phyloP scores from a whole-genome alignment of 2,113 vertebrate species.

The Cinclus cinclus region DNA sequence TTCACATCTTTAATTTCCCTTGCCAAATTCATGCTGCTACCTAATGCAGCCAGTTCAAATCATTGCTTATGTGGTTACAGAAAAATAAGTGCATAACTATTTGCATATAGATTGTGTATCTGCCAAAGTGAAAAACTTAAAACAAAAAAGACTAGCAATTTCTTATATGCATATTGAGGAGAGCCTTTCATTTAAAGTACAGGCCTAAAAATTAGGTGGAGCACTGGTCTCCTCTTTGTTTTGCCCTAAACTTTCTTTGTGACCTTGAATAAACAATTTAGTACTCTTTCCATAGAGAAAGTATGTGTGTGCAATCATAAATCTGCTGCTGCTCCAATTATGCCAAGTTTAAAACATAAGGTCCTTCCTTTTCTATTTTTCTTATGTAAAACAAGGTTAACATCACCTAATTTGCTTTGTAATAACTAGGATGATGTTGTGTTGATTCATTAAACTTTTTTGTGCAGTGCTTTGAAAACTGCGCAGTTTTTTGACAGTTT shows the following conservation, averaged over 20 bases:
- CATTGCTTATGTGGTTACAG: background rate
- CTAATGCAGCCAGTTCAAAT: conserved; percentile 14
- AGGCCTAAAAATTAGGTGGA: conserved; percentile 5
- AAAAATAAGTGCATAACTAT: conserved; percentile 39
- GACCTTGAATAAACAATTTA: conserved; percentile 29
- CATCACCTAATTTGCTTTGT: background rate
- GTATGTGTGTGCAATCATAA: background rate
- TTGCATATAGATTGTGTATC: conserved; percentile 63
- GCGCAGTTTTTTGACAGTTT: conserved; percentile 24
- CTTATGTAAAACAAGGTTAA: conserved; percentile 14
- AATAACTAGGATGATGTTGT: background rate
- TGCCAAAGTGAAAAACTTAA: conserved; percentile 36
- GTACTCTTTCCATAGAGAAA: background rate
- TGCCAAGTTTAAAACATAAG: background rate
- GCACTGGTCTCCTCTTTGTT: background rate
- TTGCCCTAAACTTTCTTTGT: background rate
- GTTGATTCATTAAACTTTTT: conserved; percentile 28
- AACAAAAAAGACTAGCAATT: conserved; percentile 33
- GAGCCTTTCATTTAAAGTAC: conserved; percentile 7
- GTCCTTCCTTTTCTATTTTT: background rate
- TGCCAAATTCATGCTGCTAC: background rate
- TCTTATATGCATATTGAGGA: background rate
- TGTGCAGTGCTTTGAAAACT: conserved; percentile 35
- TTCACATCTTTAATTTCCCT: background rate
- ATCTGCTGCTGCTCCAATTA: background rate